These are phyloP conservation scores for Epinephelus cyanopodus DNA, from an alignment of 2,113 vertebrate genomes.

Conservation along the genomic window DNA sequence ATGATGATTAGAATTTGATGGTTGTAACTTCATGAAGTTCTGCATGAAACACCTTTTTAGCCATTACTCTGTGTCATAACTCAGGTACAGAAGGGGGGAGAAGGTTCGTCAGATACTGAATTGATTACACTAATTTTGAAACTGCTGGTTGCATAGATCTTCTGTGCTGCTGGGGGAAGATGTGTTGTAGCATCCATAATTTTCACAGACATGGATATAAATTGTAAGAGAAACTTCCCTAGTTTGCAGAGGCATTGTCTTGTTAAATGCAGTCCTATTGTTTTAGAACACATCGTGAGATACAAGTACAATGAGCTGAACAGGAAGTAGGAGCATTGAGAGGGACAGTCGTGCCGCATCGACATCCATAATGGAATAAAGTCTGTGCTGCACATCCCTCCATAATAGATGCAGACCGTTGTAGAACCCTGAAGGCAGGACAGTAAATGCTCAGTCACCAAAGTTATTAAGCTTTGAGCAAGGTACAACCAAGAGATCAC, in stretches of 20 bases:
- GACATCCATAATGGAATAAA: not conserved
- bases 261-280: not conserved
- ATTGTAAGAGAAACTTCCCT: too few relatives aligned
- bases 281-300: not conserved
- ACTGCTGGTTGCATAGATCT: too few relatives aligned
- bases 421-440: not conserved
- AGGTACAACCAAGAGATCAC: not conserved
- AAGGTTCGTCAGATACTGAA: too few relatives aligned
- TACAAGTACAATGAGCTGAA: not conserved
- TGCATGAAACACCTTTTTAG: too few relatives aligned
- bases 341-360: not conserved
- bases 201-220: too few relatives aligned
- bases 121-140: too few relatives aligned
- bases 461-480: not conserved
- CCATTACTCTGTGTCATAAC: too few relatives aligned
- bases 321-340: not conserved
- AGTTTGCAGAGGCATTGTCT: not conserved
- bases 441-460: not conserved
- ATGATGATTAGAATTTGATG: too few relatives aligned
- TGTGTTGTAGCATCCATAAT: too few relatives aligned
- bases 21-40: too few relatives aligned
- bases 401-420: slow-evolving; percentile 4
- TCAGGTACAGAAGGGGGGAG: too few relatives aligned
- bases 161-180: too few relatives aligned
- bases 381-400: not conserved